A percentile compares a stretch with the other conserved stretches of the same genome.
These are phyloP conservation scores for Xenopus tropicalis DNA, from an alignment of 2,113 vertebrate genomes.

Conservation along the genomic window DNA sequence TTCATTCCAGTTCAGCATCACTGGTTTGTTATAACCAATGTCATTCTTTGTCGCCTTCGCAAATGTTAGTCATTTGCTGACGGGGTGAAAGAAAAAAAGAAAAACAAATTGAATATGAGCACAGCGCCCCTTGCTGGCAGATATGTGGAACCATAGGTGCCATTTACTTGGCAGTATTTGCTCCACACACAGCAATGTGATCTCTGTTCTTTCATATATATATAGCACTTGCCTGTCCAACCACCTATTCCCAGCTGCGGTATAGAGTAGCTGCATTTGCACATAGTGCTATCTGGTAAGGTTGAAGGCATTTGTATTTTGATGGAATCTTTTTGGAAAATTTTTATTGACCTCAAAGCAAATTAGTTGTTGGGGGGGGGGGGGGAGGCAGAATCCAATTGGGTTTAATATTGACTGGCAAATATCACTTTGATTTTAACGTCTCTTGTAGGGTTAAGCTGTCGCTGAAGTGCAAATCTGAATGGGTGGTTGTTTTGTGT, in stretches of 20 bases:
- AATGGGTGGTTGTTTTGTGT: background rate
- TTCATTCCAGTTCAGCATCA: slow-evolving; percentile 3
- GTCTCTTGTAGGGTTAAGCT: background rate
- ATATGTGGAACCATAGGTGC: background rate
- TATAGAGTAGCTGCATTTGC: slow-evolving; percentile 4
- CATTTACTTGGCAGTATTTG: slow-evolving; percentile 19
- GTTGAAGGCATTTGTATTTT: slow-evolving; percentile 26
- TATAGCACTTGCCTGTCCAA: slow-evolving; percentile 19
- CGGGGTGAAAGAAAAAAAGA: background rate
- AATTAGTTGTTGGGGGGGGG: background rate
- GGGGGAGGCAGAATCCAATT: background rate
- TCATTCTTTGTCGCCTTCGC: background rate
- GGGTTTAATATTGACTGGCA: background rate
- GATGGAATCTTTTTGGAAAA: background rate
- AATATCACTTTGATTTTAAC: background rate
- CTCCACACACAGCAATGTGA: slow-evolving; percentile 14
- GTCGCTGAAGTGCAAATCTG: background rate
- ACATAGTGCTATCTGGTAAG: background rate
- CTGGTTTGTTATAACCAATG: background rate
- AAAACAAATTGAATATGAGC: background rate
- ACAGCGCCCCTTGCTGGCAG: slow-evolving; percentile 13
- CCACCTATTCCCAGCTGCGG: slow-evolving; percentile 15
- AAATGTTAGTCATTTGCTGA: background rate
- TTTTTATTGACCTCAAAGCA: slow-evolving; percentile 8
- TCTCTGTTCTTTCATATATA: slow-evolving; percentile 30